Evolutionary conservation across 2,888 invertebrate species (phyloP).

Genomic region (Pogonocherus hispidulus): DNA sequence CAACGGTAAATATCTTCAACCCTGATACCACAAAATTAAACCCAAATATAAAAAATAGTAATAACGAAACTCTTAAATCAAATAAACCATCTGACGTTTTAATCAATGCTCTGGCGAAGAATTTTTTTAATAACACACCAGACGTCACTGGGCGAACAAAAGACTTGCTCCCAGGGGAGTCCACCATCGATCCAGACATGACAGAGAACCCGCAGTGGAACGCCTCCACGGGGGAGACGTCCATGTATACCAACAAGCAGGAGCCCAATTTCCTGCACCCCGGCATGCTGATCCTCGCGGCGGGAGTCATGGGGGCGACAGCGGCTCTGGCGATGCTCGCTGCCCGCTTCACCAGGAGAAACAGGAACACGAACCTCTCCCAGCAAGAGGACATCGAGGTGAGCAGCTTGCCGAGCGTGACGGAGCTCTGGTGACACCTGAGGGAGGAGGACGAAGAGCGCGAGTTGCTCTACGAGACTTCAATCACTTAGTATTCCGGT

Average conservation of each 20-base stretch:
- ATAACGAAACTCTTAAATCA: too few relatives aligned
- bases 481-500: constrained; percentile 62
- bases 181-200: constrained; percentile 48
- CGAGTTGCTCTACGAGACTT: constrained; percentile 64
- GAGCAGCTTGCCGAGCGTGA: constrained; percentile 72
- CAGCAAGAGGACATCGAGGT: constrained; percentile 73
- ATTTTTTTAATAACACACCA: constrained; percentile 22
- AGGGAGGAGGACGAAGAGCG: constrained; percentile 72
- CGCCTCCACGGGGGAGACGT: constrained; percentile 58
- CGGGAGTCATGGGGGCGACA: constrained; percentile 72
- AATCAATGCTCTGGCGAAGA: constrained; percentile 34
- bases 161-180: constrained; percentile 33
- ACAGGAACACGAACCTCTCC: constrained; percentile 58
- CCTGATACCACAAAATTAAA: too few relatives aligned
- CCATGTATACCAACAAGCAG: constrained; percentile 62
- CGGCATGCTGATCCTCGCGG: constrained; percentile 73
- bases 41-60: too few relatives aligned
- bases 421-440: constrained; percentile 81
- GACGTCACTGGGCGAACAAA: constrained; percentile 27
- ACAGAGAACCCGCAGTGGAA: constrained; percentile 52
- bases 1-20: too few relatives aligned
- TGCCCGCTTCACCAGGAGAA: constrained; percentile 66
- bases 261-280: constrained; percentile 67
- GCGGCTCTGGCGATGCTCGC: constrained; percentile 70
- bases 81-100: constrained; percentile 47